These are phyloP conservation scores for Cydia amplana DNA, from an alignment of 1,140 invertebrate species.

Conservation along the genomic window DNA sequence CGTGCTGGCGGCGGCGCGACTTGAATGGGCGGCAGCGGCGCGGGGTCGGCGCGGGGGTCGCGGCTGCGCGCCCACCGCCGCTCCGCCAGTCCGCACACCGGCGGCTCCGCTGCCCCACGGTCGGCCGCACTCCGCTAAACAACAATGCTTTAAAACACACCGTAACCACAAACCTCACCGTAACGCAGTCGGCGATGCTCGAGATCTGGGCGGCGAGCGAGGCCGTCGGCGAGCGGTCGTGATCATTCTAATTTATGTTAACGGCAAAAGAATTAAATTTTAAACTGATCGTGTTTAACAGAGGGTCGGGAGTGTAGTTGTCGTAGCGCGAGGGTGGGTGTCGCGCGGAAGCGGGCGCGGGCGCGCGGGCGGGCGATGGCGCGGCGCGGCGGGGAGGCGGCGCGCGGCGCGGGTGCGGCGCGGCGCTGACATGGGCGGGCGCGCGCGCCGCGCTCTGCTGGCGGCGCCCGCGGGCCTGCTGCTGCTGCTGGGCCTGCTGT, in stretches of 20 bases:
- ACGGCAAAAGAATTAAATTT: slow-evolving; percentile 65
- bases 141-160: slow-evolving; percentile 76
- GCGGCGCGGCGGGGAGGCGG: slow-evolving; percentile 61
- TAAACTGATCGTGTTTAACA: slow-evolving; percentile 69
- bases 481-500: slow-evolving; percentile 72
- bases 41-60: slow-evolving; percentile 39
- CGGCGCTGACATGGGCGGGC: slow-evolving; percentile 75
- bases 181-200: slow-evolving; percentile 67
- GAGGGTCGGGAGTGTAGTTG: slow-evolving; percentile 62
- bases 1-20: slow-evolving; percentile 46
- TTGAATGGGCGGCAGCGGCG: slow-evolving; percentile 61
- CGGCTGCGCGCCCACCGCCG: slow-evolving; percentile 60
- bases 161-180: slow-evolving; percentile 65
- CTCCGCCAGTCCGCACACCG: slow-evolving; percentile 77
- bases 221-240: slow-evolving; percentile 72
- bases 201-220: slow-evolving; percentile 68
- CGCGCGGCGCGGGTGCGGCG: slow-evolving; percentile 62
- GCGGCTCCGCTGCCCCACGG: slow-evolving; percentile 78
- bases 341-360: slow-evolving; percentile 43
- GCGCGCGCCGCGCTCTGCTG: slow-evolving; percentile 70
- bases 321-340: slow-evolving; percentile 62
- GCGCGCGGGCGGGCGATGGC: slow-evolving; percentile 53
- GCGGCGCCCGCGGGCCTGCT: slow-evolving; percentile 74
- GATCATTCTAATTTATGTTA: slow-evolving; percentile 72
- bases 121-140: slow-evolving; percentile 75